Conservation (phyloP, 2,113 vertebrate genomes). For the Zosterops hypoxanthus region DNA sequence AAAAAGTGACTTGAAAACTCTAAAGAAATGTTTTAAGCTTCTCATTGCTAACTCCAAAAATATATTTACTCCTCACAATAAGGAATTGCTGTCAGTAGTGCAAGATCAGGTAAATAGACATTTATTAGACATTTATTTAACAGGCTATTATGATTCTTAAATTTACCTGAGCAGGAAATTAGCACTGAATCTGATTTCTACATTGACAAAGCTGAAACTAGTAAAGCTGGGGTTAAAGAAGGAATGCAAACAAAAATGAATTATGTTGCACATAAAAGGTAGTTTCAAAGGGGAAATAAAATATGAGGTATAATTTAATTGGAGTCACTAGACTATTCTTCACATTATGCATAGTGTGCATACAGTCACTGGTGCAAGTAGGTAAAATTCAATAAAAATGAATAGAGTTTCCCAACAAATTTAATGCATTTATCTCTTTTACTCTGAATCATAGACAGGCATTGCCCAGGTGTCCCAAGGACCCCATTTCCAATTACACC, state of each 20-base stretch:
- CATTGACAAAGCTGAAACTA: not conserved
- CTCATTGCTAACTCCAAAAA: not conserved
- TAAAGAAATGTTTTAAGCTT: not conserved
- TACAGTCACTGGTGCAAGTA: not conserved
- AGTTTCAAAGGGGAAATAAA: slow-evolving; percentile 15
- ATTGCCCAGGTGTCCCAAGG: not conserved
- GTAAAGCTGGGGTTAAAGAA: not conserved
- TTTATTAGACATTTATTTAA: not conserved
- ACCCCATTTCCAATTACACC: slow-evolving; percentile 20
- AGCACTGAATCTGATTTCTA: not conserved
- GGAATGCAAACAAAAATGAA: not conserved
- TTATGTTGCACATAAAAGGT: not conserved
- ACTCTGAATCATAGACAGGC: not conserved
- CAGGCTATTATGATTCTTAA: too few species aligned
- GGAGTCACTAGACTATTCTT: slow-evolving; percentile 12
- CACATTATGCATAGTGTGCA: not conserved
- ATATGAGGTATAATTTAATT: not conserved
- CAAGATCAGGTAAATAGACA: not conserved
- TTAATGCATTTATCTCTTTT: slow-evolving; percentile 22
- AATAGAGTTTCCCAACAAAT: slow-evolving; percentile 1
- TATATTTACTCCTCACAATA: not conserved
- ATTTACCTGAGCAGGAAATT: not conserved
- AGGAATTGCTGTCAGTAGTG: not conserved
- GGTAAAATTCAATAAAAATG: slow-evolving; percentile 24
- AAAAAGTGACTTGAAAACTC: not conserved